Base-by-base conservation (phyloP, 2,113 vertebrate genomes). In the Mesitornis unicolor region DNA sequence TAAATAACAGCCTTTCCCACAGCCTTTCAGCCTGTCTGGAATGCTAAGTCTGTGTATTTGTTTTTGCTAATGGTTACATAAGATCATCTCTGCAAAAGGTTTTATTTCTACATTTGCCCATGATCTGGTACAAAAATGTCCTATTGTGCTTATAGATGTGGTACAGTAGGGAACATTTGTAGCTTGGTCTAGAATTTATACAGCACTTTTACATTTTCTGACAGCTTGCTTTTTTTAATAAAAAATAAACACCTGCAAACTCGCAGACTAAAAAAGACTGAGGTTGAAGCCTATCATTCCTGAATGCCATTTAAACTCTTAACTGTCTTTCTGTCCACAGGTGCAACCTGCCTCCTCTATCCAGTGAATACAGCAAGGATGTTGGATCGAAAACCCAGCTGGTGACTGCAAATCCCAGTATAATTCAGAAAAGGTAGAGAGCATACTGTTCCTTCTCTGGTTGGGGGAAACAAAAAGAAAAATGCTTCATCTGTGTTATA, bases 341-440 rank as follows among this genome's bases (percentile, higher is more conserved):
- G 95, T 99, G 99, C 96, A 99, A 99, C 96, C 99, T 99, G 35
- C 99, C 99, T 54, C 99, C 99, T 6, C 96, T 99, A 4, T 99
- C 98, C 83, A 98, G 98, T 85, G 98, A 99, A 86, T 99, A 99
- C 82, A 98, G 97, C 81, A 98, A 97, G n/a, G 99, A 99, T 0
- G 99, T 99, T 42, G 99, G 99, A 70, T 98, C 93, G 40, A 99
- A 96, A 97, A 99, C 99, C 16, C 99, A 99, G 57, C 96, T 99
- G 96, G 99, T 99, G 85, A 99, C 99, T 20, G 99, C 99, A 70
- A 99, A 99, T 96, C 99, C 99, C 80, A 99, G 99, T 98, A 99
- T 99, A 91, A 99, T 99, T 83, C 98, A 99, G 94, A 99, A 99
- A 95, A 99, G 99, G 99, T 99, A 98, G 87, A 81, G 45, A 77